These are phyloP conservation scores for Drosophila longiperda DNA, from an alignment of 2,888 invertebrate species.

Conservation along the genomic window DNA sequence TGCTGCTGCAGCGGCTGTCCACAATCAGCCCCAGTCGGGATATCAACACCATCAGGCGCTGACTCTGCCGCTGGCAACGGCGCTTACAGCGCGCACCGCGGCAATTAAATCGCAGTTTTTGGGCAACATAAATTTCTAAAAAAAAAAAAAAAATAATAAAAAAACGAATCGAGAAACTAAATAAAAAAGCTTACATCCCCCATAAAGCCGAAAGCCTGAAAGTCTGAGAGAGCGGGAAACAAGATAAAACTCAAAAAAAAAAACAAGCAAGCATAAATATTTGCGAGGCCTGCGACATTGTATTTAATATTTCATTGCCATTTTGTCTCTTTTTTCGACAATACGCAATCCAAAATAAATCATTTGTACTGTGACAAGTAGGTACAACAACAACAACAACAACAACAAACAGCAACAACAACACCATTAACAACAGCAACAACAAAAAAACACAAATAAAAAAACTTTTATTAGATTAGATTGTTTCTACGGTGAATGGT, in stretches of 20 bases:
- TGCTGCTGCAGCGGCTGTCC: slow-evolving; percentile 67
- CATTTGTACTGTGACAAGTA: slow-evolving; percentile 74
- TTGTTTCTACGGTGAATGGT: slow-evolving; percentile 68
- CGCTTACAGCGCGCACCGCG: slow-evolving; percentile 84
- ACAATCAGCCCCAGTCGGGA: slow-evolving; percentile 80
- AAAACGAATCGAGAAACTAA: slow-evolving; percentile 26
- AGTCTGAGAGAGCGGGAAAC: slow-evolving; percentile 39
- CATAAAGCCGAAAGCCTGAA: slow-evolving; percentile 26
- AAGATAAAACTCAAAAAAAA: slow-evolving; percentile 19
- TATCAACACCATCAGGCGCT: slow-evolving; percentile 82
- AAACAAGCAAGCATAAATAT: slow-evolving; percentile 17
- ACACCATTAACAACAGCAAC: slow-evolving; percentile 25
- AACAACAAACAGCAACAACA: slow-evolving; percentile 26
- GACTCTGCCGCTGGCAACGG: slow-evolving; percentile 84
- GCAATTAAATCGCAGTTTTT: slow-evolving; percentile 85
- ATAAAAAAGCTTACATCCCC: slow-evolving; percentile 8
- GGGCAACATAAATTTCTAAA: slow-evolving; percentile 85
- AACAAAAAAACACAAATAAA: slow-evolving; percentile 32
- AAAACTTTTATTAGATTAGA: slow-evolving; percentile 56
- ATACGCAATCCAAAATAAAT: slow-evolving; percentile 62
- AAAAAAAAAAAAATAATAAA: slow-evolving; percentile 9
- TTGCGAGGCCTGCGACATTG: slow-evolving; percentile 45
- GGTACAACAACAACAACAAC: slow-evolving; percentile 62
- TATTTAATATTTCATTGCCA: slow-evolving; percentile 63
- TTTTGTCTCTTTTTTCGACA: slow-evolving; percentile 53